Evolutionary conservation across 2,113 vertebrate genomes (phyloP), one percentile per base, ranked within the genome.

Genomic region (Asarcornis scutulata): DNA sequence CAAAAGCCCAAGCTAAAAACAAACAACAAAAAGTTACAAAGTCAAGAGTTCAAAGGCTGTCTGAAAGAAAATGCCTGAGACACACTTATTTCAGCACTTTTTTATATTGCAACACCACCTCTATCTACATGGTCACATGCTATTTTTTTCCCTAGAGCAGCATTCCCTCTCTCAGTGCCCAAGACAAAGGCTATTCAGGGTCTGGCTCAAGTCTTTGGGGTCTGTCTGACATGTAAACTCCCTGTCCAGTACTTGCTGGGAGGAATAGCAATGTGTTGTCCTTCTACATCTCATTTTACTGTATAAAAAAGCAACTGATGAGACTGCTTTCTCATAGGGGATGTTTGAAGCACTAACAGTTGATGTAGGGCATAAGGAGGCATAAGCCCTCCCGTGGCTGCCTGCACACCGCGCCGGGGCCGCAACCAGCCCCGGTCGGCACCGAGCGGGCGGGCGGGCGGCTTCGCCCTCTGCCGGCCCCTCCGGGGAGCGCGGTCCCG

Each of bases 81-180:
- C 69, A 89, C 77, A 93, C 80, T 68, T 81, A 83, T 68, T 94
- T 94, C 92, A 92, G 80, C 88, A 84, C 29, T 83, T 93, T 86
- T 68, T 84, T 42, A 83, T n/a, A 60, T 94, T 93, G 93, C 85
- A 93, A 95, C 91, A 96, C 21, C 42, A 69, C 23, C 32, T 67
- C 21, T 86, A 18, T 42, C 78, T 91, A 79, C 75, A 71, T 60
- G 89, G 76, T 67, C 20, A 71, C 36, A 13, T 38, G 31, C 8
- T 69, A 10, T 25, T 59, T 75, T 40, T 86, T 88, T 86, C 18
- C 60, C 36, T 22, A 72, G 26, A 73, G 50, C 26, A 48, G 38
- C 5, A 66, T 84, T 67, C 6, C n/a, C 7, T 77, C 66, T 32
- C 53, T 29, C 32, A 1, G 0, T 40, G 44, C 73, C 83, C 15